These are phyloP conservation scores for Brachyhypopomus occidentalis DNA, from an alignment of 2,113 vertebrate species.

Conservation along the genomic window DNA sequence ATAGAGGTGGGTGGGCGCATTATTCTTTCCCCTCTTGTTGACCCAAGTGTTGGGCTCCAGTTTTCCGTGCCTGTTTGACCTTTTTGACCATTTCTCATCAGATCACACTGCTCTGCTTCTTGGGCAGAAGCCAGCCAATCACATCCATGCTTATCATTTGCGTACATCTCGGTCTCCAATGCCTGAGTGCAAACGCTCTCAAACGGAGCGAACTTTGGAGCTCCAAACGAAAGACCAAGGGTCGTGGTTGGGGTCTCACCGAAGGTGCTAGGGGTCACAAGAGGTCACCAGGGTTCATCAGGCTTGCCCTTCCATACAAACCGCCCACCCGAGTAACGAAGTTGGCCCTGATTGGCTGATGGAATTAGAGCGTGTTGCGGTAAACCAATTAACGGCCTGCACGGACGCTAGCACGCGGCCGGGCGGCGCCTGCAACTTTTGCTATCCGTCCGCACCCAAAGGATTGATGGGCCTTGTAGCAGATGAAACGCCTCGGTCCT, in stretches of 20 bases:
- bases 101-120: background rate
- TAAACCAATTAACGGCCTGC: background rate
- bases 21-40: background rate
- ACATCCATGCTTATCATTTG: background rate
- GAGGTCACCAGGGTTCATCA: background rate
- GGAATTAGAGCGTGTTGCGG: background rate
- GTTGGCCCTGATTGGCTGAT: background rate
- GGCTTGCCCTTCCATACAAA: background rate
- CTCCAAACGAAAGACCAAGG: background rate
- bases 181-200: background rate
- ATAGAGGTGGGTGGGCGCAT: too few relatives aligned
- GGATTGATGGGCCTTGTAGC: background rate
- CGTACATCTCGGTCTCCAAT: background rate
- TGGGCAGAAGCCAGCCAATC: background rate
- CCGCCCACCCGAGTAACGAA: background rate
- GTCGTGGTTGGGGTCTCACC: too few relatives aligned
- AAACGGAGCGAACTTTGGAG: background rate
- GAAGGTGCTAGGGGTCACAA: background rate
- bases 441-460: background rate
- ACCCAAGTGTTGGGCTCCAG: background rate
- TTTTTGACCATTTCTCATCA: constrained; percentile 2
- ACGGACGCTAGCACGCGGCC: background rate
- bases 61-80: background rate
- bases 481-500: background rate
- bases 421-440: background rate